Percentiles rank a stretch among this genome's conserved stretches.
Conservation (phyloP, 2,888 invertebrate genomes). For the Imbricaverruca yamaguchii region DNA sequence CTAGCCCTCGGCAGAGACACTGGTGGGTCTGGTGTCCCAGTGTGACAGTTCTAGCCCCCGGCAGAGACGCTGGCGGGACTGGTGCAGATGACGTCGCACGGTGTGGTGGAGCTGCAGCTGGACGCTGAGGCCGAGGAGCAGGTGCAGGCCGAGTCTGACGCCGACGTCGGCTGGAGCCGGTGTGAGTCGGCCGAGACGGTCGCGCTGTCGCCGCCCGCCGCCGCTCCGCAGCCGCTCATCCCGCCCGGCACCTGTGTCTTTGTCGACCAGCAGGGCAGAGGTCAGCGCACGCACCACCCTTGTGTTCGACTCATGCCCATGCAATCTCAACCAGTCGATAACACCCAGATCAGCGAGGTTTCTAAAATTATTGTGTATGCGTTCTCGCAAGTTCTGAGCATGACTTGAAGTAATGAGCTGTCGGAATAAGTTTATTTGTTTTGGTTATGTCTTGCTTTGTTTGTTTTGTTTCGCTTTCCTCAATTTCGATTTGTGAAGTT, state of each 20-base stretch:
- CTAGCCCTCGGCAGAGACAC: background rate
- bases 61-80: no score
- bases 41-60: no score
- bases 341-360: no score
- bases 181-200: background rate
- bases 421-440: no score
- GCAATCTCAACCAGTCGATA: no score
- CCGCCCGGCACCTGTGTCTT: background rate
- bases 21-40: background rate
- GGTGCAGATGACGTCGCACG: background rate
- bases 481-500: no score
- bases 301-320: no score
- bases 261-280: slow-evolving; percentile 2
- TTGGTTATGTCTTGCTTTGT: no score
- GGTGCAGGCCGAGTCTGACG: background rate
- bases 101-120: background rate
- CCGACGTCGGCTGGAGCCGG: background rate
- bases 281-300: background rate
- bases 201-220: background rate
- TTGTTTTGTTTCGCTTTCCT: no score
- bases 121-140: background rate
- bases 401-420: no score
- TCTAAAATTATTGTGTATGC: no score
- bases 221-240: background rate
- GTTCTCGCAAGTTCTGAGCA: no score